A percentile compares a stretch with the other conserved stretches of the same genome.
phyloP scores from a whole-genome alignment of 2,797 vertebrate genomes.

The Clarias platycephalus region DNA sequence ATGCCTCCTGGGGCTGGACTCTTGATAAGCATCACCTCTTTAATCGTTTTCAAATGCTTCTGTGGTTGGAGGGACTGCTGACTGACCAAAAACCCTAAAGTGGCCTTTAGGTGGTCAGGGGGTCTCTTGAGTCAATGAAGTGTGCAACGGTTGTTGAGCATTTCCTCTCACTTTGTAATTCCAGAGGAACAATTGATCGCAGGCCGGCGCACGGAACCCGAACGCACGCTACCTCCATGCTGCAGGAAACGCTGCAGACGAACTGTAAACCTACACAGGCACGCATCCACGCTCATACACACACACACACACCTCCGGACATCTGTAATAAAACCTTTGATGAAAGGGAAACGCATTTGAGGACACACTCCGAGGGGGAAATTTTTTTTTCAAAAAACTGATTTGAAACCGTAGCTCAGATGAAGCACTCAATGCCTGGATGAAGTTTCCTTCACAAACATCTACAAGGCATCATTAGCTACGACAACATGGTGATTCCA shows the following conservation, averaged over 20 bases:
- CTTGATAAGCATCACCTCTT: slow-evolving; percentile 70
- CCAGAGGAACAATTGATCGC: slow-evolving; percentile 56
- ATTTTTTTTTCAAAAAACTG: neutral
- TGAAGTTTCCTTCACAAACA: slow-evolving; percentile 33
- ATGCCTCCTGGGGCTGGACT: slow-evolving; percentile 62
- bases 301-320: slow-evolving; percentile 27
- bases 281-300: slow-evolving; percentile 8
- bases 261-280: slow-evolving; percentile 54
- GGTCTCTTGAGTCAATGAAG: slow-evolving; percentile 55
- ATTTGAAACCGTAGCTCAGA: neutral
- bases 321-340: slow-evolving; percentile 34
- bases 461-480: slow-evolving; percentile 27
- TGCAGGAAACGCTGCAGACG: slow-evolving; percentile 56
- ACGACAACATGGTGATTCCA: neutral
- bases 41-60: slow-evolving; percentile 69
- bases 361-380: neutral
- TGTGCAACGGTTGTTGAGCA: slow-evolving; percentile 53
- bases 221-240: slow-evolving; percentile 41
- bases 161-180: slow-evolving; percentile 58
- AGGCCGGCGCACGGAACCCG: slow-evolving; percentile 41
- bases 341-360: slow-evolving; percentile 43
- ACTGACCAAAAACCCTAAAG: slow-evolving; percentile 61
- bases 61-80: slow-evolving; percentile 18
- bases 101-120: slow-evolving; percentile 43
- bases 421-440: slow-evolving; percentile 9